Evolutionary conservation across 2,888 invertebrate species (phyloP).

Genomic region (Didymodactylos carnosus): DNA sequence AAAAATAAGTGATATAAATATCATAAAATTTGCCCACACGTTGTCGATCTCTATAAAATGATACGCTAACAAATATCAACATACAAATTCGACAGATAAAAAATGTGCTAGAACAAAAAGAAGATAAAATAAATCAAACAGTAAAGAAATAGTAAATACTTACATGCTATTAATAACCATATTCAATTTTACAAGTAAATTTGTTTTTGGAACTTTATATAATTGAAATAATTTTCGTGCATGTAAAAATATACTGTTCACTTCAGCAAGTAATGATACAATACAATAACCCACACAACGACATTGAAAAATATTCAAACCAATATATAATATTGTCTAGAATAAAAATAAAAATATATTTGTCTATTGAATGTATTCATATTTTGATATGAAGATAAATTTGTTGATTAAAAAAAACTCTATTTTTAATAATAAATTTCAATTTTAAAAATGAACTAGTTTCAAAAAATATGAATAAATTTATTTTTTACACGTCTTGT

Average conservation of each 20-base stretch:
- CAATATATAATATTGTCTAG: neutral
- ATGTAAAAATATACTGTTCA: slow-evolving; percentile 32
- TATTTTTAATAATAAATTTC: too few relatives aligned
- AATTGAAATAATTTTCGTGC: slow-evolving; percentile 31
- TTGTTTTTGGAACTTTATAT: slow-evolving; percentile 20
- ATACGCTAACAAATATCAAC: slow-evolving; percentile 22
- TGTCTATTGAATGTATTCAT: neutral
- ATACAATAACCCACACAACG: slow-evolving; percentile 27
- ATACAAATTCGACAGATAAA: slow-evolving; percentile 22
- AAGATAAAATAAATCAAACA: too few relatives aligned
- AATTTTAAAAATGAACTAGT: too few relatives aligned
- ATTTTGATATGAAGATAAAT: too few relatives aligned
- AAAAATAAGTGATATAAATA: slow-evolving; percentile 17
- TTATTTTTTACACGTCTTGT: too few relatives aligned
- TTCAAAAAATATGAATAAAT: too few relatives aligned
- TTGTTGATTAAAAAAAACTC: too few relatives aligned
- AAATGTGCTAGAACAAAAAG: slow-evolving; percentile 26
- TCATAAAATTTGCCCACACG: slow-evolving; percentile 21
- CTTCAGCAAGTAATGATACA: slow-evolving; percentile 27
- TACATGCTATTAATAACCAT: neutral
- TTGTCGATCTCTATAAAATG: slow-evolving; percentile 17
- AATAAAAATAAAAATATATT: neutral
- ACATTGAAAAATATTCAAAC: neutral
- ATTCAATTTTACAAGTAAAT: neutral
- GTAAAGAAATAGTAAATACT: too few relatives aligned